Percentiles rank a stretch among this genome's conserved stretches.
These are phyloP conservation scores for Micromesistius poutassou DNA, from an alignment of 2,797 vertebrate genomes.

Conservation along the genomic window DNA sequence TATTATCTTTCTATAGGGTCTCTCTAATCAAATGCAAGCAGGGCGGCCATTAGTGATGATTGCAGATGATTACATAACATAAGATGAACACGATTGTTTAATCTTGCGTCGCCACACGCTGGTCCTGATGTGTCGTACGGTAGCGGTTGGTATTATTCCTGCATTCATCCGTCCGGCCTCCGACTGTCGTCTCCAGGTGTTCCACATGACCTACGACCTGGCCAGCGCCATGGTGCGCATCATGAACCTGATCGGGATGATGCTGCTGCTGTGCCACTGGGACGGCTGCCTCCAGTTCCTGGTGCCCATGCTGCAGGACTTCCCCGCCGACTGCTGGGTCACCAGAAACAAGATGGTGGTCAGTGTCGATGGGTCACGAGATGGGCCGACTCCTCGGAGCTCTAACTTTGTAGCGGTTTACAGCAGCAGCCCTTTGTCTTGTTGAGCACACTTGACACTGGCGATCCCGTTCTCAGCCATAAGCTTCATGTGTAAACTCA, in stretches of 20 bases:
- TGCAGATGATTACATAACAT: not conserved
- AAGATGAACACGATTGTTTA: not conserved
- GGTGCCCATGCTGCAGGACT: constrained; percentile 98
- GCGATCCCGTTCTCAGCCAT: not conserved
- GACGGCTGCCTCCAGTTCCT: constrained; percentile 97
- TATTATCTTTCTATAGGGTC: too few species aligned
- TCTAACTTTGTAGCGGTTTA: not conserved
- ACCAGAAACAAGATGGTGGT: constrained; percentile 98
- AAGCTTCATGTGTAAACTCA: not conserved
- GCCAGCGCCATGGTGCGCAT: constrained; percentile 96
- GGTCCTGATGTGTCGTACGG: constrained; percentile 12
- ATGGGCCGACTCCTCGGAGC: not conserved
- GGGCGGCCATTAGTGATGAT: not conserved
- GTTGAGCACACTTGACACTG: not conserved
- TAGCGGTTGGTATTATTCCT: constrained; percentile 21
- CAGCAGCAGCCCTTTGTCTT: not conserved
- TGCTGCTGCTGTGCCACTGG: constrained; percentile 97
- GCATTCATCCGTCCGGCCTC: constrained; percentile 32
- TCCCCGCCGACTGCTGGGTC: constrained; percentile 94
- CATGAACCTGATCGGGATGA: constrained; percentile 96
- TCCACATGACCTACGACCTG: constrained; percentile 99
- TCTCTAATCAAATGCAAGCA: too few species aligned
- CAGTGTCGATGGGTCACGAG: constrained; percentile 33
- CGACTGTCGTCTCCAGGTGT: constrained; percentile 80
- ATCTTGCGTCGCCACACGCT: not conserved